Evolutionary conservation across 2,888 invertebrate species (phyloP).

Genomic region (Emesis castigata): DNA sequence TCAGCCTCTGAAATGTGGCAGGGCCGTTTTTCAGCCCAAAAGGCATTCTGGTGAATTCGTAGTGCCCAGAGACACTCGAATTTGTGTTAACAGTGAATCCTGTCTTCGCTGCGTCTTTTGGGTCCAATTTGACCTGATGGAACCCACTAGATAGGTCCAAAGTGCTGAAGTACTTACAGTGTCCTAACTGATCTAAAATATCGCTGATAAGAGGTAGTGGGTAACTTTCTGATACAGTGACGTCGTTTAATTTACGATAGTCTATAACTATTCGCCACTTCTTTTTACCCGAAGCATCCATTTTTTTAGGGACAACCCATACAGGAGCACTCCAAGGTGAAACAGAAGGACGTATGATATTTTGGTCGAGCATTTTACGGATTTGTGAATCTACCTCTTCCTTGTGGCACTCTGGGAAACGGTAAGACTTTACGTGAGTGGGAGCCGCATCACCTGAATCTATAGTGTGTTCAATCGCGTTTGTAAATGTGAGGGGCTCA

Average conservation of each 20-base stretch:
- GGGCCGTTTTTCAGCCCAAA: no score
- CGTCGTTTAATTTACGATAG: neutral
- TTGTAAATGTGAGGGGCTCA: constrained; percentile 36
- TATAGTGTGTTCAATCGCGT: constrained; percentile 44
- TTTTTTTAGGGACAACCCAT: constrained; percentile 55
- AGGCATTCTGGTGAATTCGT: no score
- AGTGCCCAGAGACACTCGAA: no score
- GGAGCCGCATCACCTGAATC: constrained; percentile 41
- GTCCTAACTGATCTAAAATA: constrained; percentile 12
- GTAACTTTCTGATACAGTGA: constrained; percentile 4
- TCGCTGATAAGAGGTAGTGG: constrained; percentile 1
- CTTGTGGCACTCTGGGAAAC: constrained; percentile 50
- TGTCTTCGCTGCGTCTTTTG: no score
- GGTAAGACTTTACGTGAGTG: constrained; percentile 57
- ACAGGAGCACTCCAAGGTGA: constrained; percentile 30
- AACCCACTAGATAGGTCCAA: neutral
- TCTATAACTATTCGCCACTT: constrained; percentile 5
- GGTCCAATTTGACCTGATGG: no score
- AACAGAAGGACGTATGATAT: constrained; percentile 47
- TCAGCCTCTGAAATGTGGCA: no score
- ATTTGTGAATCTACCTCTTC: constrained; percentile 49
- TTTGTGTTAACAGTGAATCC: no score
- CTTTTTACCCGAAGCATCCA: constrained; percentile 21
- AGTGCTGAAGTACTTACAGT: constrained; percentile 8
- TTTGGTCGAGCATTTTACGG: constrained; percentile 18